Conservation (phyloP, 2,888 invertebrate genomes). For the Octodonta nipae region DNA sequence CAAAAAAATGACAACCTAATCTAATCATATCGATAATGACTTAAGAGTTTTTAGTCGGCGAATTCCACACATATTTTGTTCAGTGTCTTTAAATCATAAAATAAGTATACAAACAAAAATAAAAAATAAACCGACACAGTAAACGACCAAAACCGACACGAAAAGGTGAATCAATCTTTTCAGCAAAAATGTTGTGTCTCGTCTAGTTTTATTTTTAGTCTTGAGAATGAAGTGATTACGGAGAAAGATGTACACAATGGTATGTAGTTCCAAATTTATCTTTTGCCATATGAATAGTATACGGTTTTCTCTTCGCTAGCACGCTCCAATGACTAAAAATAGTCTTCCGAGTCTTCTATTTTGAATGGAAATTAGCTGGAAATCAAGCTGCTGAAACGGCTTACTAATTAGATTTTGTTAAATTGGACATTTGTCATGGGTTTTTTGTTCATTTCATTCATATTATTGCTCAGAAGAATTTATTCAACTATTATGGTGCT, state of each 20-base stretch:
- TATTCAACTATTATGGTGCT: too few species aligned
- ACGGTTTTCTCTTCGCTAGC: neutral
- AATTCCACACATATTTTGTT: too few species aligned
- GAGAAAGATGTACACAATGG: constrained; percentile 10
- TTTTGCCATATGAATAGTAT: constrained; percentile 4
- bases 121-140: too few species aligned
- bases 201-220: constrained; percentile 6
- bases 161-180: too few species aligned
- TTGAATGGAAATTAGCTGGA: constrained; percentile 10
- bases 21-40: too few species aligned
- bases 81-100: too few species aligned
- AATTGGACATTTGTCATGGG: neutral
- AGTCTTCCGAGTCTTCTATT: constrained; percentile 4
- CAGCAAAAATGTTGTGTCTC: constrained; percentile 2
- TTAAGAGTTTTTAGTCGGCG: too few species aligned
- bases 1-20: too few species aligned
- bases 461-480: too few species aligned
- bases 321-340: constrained; percentile 3
- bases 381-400: neutral
- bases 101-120: too few species aligned
- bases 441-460: constrained; percentile 2
- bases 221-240: constrained; percentile 10
- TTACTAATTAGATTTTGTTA: constrained; percentile 1
- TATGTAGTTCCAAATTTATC: constrained; percentile 13
- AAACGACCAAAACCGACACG: too few species aligned